Evolutionary conservation across 2,797 vertebrate species (phyloP).

Genomic region (Agapornis canus): DNA sequence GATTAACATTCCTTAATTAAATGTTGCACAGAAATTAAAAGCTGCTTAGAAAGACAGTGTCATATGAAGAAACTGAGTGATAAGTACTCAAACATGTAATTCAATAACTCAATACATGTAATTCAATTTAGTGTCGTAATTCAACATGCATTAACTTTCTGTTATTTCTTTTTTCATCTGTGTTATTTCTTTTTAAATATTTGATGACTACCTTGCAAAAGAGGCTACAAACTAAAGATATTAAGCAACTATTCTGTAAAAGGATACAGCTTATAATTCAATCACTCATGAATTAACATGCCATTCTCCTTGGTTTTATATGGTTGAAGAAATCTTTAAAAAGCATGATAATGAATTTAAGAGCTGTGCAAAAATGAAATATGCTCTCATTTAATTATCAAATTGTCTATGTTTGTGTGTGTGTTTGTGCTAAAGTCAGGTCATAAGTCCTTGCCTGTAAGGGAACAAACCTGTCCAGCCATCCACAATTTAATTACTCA

Average conservation of each 20-base stretch:
- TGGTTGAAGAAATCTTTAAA: not conserved
- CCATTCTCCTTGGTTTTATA: not conserved
- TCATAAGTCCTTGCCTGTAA: not conserved
- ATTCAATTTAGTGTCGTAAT: not conserved
- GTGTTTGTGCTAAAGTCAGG: not conserved
- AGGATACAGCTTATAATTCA: not conserved
- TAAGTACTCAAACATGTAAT: not conserved
- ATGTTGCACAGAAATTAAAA: not conserved
- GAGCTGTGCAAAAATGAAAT: not conserved
- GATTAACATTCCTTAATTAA: not conserved
- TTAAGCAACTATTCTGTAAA: not conserved
- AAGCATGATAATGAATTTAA: not conserved
- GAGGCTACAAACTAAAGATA: not conserved
- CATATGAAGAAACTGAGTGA: not conserved
- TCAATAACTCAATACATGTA: not conserved
- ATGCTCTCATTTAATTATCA: conserved; percentile 1
- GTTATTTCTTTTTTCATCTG: not conserved
- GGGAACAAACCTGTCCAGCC: not conserved
- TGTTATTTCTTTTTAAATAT: not conserved
- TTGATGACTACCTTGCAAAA: not conserved
- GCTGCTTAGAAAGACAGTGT: not conserved
- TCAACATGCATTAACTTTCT: not conserved
- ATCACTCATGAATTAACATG: not conserved
- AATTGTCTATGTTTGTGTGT: not conserved
- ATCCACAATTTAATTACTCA: conserved; percentile 41